These are phyloP conservation scores for Akabosia matsudoensis DNA, from an alignment of 1,140 invertebrate genomes.

Conservation along the genomic window DNA sequence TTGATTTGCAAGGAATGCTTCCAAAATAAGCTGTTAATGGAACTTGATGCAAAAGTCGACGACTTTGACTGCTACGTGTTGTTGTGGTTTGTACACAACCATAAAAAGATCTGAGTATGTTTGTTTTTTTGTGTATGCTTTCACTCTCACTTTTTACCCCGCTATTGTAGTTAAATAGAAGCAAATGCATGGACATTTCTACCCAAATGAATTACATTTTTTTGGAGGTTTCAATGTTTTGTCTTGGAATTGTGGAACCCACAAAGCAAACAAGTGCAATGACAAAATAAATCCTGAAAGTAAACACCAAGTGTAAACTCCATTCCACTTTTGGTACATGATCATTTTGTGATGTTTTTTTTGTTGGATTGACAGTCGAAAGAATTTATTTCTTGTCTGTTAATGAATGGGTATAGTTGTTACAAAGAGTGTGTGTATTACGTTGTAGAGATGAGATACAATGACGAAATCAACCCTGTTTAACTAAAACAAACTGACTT, in stretches of 20 bases:
- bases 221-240: not conserved
- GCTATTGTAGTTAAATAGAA: too few species aligned
- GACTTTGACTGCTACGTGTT: too few species aligned
- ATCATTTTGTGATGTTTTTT: too few species aligned
- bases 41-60: not conserved
- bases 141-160: too few species aligned
- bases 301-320: not conserved
- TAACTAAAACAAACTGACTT: not conserved
- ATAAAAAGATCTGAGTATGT: too few species aligned
- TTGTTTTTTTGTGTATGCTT: too few species aligned
- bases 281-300: slow-evolving; percentile 11
- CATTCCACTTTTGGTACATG: not conserved
- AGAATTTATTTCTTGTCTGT: too few species aligned
- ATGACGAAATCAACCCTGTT: not conserved
- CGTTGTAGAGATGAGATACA: not conserved
- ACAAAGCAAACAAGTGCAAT: not conserved
- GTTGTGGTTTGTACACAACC: too few species aligned
- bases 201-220: not conserved
- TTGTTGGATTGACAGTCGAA: too few species aligned
- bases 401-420: not conserved
- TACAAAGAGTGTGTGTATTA: too few species aligned
- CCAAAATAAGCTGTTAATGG: not conserved
- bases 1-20: not conserved
- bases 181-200: too few species aligned
- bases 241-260: not conserved